Conservation (phyloP, 2,113 vertebrate species). For the Nipponia nippon region DNA sequence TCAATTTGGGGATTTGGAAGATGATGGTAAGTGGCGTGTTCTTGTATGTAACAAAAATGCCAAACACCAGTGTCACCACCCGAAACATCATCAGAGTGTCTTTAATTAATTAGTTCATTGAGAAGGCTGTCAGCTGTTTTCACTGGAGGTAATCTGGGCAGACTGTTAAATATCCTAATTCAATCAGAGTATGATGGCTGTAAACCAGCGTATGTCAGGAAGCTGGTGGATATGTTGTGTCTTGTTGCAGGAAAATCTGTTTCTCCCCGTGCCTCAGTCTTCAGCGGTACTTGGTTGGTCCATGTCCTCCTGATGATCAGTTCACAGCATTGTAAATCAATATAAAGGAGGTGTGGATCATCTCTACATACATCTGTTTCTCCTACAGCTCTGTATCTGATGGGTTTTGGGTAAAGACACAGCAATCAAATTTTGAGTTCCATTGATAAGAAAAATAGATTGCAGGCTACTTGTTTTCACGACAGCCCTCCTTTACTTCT, state of each 20-base stretch:
- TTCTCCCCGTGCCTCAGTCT: neutral
- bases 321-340: neutral
- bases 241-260: neutral
- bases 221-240: neutral
- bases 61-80: neutral
- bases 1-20: slow-evolving; percentile 64
- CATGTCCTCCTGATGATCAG: no score
- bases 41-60: neutral
- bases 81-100: neutral
- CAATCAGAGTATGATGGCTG: neutral
- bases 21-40: slow-evolving; percentile 63
- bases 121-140: neutral
- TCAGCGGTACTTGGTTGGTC: neutral
- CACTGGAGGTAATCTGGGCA: no score
- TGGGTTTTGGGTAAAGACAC: neutral
- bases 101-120: neutral
- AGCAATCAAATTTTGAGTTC: neutral
- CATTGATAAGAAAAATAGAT: neutral
- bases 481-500: neutral
- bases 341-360: neutral
- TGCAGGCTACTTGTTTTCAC: neutral
- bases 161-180: neutral
- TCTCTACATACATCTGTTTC: neutral
- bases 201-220: neutral
- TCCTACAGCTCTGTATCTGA: neutral